Evolutionary conservation across 2,113 vertebrate genomes (phyloP).

Genomic region (Onychorhynchus coronatus): DNA sequence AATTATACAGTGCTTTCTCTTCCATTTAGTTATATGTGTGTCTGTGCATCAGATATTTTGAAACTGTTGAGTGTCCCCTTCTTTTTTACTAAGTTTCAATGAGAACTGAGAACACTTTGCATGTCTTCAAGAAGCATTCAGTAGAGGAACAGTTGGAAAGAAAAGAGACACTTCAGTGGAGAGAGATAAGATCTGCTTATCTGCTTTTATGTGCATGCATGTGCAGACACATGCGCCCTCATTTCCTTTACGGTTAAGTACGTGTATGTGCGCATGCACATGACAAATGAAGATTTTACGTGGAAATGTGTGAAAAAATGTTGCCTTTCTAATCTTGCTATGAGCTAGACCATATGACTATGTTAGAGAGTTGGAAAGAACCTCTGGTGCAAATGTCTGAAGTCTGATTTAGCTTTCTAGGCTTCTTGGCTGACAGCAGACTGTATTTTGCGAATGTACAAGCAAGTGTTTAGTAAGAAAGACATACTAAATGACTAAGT

Average conservation of each 20-base stretch:
- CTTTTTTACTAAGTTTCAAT: not conserved
- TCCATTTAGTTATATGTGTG: fast-evolving
- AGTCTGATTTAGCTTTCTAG: slow-evolving; percentile 52
- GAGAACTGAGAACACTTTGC: not conserved
- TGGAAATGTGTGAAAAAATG: slow-evolving; percentile 53
- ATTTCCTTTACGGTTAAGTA: not conserved
- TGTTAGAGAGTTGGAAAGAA: slow-evolving; percentile 40
- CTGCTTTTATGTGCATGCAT: not conserved
- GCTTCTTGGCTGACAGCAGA: slow-evolving; percentile 31
- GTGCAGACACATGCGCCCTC: not conserved
- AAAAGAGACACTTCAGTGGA: not conserved
- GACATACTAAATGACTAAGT: not conserved
- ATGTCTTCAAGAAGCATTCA: not conserved
- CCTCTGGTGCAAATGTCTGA: slow-evolving; percentile 33
- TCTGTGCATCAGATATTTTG: not conserved
- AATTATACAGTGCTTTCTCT: not conserved
- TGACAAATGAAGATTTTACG: not conserved
- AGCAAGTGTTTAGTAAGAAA: not conserved
- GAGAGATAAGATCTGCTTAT: slow-evolving; percentile 30
- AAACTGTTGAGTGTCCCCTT: not conserved
- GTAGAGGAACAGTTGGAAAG: not conserved
- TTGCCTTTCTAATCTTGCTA: slow-evolving; percentile 49
- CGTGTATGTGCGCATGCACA: not conserved
- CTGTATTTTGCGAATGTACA: slow-evolving; percentile 17
- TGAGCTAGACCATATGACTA: slow-evolving; percentile 54